phyloP scores from a whole-genome alignment of 1,140 invertebrate species.

The Diabrotica virgifera region DNA sequence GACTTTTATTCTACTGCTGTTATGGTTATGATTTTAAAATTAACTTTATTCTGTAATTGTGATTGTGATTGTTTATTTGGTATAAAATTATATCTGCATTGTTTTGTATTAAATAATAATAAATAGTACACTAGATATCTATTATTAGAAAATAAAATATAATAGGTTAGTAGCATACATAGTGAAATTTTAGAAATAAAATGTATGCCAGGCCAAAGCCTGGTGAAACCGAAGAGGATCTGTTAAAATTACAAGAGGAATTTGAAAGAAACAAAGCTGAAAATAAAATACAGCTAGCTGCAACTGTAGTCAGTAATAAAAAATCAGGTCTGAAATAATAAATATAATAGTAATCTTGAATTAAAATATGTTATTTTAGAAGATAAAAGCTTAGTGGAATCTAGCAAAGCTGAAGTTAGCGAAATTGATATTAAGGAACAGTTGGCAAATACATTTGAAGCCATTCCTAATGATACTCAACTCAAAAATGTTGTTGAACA shows the following conservation, averaged over 20 bases:
- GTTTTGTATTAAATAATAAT: no score
- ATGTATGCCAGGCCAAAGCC: conserved; percentile 63
- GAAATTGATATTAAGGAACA: conserved; percentile 33
- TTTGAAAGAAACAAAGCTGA: conserved; percentile 55
- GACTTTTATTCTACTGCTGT: no score
- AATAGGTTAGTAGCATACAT: no score
- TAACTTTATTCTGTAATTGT: no score
- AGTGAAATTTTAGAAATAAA: conserved; percentile 25
- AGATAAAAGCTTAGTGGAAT: background rate
- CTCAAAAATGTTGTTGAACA: conserved; percentile 49
- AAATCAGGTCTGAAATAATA: conserved; percentile 18
- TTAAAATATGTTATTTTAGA: background rate
- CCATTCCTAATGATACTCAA: conserved; percentile 39
- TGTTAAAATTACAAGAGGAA: conserved; percentile 67
- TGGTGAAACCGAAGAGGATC: conserved; percentile 64
- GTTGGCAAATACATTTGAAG: conserved; percentile 45
- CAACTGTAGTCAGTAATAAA: conserved; percentile 56
- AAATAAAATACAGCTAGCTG: conserved; percentile 56
- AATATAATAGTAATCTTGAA: no score
- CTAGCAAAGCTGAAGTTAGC: background rate
- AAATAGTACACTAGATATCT: no score
- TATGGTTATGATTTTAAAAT: no score
- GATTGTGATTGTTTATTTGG: no score
- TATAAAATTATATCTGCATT: no score
- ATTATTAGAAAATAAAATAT: no score